Evolutionary conservation across 2,888 invertebrate species (phyloP).

Genomic region (Torymus tubicola): DNA sequence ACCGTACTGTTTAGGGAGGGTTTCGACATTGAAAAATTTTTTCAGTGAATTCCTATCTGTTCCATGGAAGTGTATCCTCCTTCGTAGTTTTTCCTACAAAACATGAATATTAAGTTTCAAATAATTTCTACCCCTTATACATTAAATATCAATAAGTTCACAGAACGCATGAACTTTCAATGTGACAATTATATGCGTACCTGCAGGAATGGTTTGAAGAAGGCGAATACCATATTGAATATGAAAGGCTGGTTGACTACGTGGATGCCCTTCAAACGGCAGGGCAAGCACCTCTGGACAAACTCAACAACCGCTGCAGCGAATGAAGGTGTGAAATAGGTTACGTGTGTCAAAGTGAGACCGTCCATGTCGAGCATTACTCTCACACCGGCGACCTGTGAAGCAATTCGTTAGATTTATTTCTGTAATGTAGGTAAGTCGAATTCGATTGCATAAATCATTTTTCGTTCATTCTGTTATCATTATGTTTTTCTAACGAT

Average conservation of each 20-base stretch:
- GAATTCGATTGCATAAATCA: background rate
- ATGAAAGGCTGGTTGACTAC: slow-evolving; percentile 90
- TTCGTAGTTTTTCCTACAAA: slow-evolving; percentile 85
- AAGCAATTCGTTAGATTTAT: no score
- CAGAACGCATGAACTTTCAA: background rate
- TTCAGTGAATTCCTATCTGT: slow-evolving; percentile 81
- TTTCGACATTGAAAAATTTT: slow-evolving; percentile 79
- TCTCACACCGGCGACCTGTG: slow-evolving; percentile 82
- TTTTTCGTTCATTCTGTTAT: background rate
- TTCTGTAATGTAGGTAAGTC: no score
- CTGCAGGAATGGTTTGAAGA: slow-evolving; percentile 90
- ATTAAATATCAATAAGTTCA: background rate
- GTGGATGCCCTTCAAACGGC: slow-evolving; percentile 90
- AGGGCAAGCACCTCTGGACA: slow-evolving; percentile 89
- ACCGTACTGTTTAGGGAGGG: slow-evolving; percentile 82
- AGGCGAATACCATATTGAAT: slow-evolving; percentile 90
- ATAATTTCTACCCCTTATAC: background rate
- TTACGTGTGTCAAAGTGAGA: slow-evolving; percentile 83
- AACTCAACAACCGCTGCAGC: slow-evolving; percentile 85
- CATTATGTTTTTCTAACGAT: no score
- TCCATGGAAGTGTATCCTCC: slow-evolving; percentile 87
- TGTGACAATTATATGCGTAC: slow-evolving; percentile 56
- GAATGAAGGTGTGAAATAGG: slow-evolving; percentile 87
- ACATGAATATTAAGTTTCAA: background rate
- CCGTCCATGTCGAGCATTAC: slow-evolving; percentile 88